Evolutionary conservation across 2,888 invertebrate species (phyloP), one percentile per base, ranked within the genome.

Genomic region (Nemotelus pantherinus): DNA sequence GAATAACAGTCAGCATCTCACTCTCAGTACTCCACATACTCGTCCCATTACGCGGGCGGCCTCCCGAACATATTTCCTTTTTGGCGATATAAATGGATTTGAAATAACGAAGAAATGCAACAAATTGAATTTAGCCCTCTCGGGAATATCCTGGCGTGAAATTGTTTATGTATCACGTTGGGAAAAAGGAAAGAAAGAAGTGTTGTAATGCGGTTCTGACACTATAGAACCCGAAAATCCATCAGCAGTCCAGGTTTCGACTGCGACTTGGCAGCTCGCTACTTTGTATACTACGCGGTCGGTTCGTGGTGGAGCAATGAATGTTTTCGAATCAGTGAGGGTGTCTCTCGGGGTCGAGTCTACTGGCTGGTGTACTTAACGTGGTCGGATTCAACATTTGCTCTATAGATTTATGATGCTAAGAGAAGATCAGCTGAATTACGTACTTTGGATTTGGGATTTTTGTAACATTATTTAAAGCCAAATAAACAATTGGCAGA

Each of bases 61-160:
- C 25, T 25, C 25, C 25, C 25, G 25, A 72, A 74, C 74, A 74
- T 74, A 74, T 74, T 74, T 60, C 44, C 55, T 48, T 74, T 63
- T 71, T 44, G 71, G 71, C 58, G 58, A 58, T 74, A 74, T 74
- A 74, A 74, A 74, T 74, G 71, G 64, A 70, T 41, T 55, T 76
- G 76, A 78, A 76, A 64, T 78, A 78, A 78, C 63, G 78, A 77
- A 78, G 78, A 76, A 78, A 78, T 78, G 78, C 78, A 78, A 78
- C 78, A 78, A 78, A 78, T 78, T 78, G 78, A 78, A 78, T 78
- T 78, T 78, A 76, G 76, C 77, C 72, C 78, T 78, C 76, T 57
- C 72, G 78, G 78, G 78, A 71, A 78, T 78, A 78, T 76, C 68
- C 60, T 71, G 58, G 78, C 76, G 78, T 78, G 78, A 76, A 78